These are phyloP conservation scores for Sylvilagus floridanus DNA, from an alignment of 2,797 vertebrate species.

Conservation along the genomic window DNA sequence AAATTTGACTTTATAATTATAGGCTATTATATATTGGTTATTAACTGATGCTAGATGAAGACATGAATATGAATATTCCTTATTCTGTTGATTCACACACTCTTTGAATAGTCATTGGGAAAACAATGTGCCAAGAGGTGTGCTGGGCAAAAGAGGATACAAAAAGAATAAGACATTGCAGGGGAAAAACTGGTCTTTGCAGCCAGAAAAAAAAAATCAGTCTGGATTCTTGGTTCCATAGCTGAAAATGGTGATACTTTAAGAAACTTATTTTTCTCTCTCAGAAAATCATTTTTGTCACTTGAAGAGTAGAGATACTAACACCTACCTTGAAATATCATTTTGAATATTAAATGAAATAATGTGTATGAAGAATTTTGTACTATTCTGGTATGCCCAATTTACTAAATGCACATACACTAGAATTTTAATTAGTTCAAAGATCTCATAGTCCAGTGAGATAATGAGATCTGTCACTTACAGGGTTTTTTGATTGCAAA, in stretches of 20 bases:
- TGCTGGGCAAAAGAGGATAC: neutral
- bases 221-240: neutral
- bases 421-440: conserved; percentile 42
- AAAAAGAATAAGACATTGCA: neutral
- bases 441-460: neutral
- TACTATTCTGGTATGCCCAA: neutral
- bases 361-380: neutral
- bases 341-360: conserved; percentile 49
- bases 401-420: neutral
- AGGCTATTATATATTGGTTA: neutral
- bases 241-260: neutral
- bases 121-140: neutral
- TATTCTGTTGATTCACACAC: neutral
- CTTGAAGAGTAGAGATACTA: neutral
- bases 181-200: neutral
- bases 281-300: conserved; percentile 27
- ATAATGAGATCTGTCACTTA: neutral
- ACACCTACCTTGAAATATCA: neutral
- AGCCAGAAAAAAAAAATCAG: neutral
- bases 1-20: conserved; percentile 64
- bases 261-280: neutral
- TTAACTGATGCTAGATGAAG: neutral
- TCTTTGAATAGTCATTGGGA: neutral
- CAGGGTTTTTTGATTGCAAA: neutral
- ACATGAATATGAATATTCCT: neutral